These are phyloP conservation scores for Epirrhoe alternata DNA, from an alignment of 2,888 invertebrate species.

Conservation along the genomic window DNA sequence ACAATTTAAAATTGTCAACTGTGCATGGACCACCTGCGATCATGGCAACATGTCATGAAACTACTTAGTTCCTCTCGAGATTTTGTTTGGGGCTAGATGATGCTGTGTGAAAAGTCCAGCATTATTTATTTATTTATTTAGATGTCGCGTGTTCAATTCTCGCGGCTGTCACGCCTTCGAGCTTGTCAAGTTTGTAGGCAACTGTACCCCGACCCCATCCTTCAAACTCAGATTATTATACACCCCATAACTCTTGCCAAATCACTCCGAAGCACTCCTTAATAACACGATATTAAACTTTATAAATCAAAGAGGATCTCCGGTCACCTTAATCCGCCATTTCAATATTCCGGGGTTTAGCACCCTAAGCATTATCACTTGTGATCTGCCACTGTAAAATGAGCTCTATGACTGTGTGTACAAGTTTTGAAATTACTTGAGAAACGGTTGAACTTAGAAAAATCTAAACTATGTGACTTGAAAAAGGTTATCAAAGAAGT, in stretches of 20 bases:
- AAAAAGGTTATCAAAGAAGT: too few relatives aligned
- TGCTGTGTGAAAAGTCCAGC: too few relatives aligned
- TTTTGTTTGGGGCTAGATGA: too few relatives aligned
- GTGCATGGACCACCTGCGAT: too few relatives aligned
- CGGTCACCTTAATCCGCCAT: conserved; percentile 45
- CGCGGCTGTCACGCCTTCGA: too few relatives aligned
- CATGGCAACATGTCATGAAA: too few relatives aligned
- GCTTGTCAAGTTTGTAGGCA: too few relatives aligned
- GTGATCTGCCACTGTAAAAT: not conserved
- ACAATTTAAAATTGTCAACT: too few relatives aligned
- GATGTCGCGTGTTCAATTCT: too few relatives aligned
- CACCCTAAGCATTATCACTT: conserved; percentile 2
- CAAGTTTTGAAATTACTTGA: not conserved
- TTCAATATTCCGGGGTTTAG: conserved; percentile 43
- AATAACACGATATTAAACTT: conserved; percentile 45
- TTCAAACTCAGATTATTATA: conserved; percentile 26
- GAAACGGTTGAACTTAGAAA: not conserved
- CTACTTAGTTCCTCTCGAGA: too few relatives aligned
- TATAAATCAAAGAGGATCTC: conserved; percentile 44
- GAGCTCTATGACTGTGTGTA: not conserved
- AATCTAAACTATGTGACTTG: not conserved
- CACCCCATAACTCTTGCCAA: conserved; percentile 23
- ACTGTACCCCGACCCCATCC: not conserved
- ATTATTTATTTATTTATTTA: too few relatives aligned
- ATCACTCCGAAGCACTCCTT: conserved; percentile 37